Conservation (phyloP, 2,888 invertebrate species). For the Melipona bicolor region DNA sequence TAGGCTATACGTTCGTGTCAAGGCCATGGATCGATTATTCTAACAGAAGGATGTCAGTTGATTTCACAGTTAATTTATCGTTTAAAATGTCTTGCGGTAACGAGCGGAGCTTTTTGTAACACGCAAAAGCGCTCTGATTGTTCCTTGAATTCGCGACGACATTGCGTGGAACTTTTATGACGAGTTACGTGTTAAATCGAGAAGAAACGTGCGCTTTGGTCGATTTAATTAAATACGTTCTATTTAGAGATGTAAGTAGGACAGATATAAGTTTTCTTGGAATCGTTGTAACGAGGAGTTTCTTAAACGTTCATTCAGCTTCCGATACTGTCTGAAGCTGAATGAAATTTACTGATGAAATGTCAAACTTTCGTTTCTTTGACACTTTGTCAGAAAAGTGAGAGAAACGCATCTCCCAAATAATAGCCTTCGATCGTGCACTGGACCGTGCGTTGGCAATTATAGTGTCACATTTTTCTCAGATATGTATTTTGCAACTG, state of each 20-base stretch:
- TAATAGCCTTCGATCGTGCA: background rate
- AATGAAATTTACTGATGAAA: constrained; percentile 50
- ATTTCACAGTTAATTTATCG: background rate
- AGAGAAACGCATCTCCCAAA: background rate
- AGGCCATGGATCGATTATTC: background rate
- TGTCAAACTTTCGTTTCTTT: constrained; percentile 55
- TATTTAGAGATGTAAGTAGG: constrained; percentile 3
- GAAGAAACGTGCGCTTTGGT: constrained; percentile 7
- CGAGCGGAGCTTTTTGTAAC: too few species aligned
- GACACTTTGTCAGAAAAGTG: constrained; percentile 58
- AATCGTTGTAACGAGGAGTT: background rate
- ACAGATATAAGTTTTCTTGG: background rate
- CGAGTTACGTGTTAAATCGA: constrained; percentile 13
- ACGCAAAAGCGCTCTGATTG: background rate
- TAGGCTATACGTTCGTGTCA: background rate
- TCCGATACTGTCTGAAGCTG: background rate
- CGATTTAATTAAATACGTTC: constrained; percentile 32
- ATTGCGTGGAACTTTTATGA: background rate
- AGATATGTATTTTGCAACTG: background rate
- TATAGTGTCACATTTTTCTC: background rate
- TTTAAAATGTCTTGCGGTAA: background rate
- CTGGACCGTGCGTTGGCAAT: background rate
- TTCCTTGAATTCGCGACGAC: background rate
- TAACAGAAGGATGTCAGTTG: background rate
- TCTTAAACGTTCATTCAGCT: background rate